Base-by-base conservation (phyloP, 2,113 vertebrate genomes). In the Phrynosoma blainvillii region DNA sequence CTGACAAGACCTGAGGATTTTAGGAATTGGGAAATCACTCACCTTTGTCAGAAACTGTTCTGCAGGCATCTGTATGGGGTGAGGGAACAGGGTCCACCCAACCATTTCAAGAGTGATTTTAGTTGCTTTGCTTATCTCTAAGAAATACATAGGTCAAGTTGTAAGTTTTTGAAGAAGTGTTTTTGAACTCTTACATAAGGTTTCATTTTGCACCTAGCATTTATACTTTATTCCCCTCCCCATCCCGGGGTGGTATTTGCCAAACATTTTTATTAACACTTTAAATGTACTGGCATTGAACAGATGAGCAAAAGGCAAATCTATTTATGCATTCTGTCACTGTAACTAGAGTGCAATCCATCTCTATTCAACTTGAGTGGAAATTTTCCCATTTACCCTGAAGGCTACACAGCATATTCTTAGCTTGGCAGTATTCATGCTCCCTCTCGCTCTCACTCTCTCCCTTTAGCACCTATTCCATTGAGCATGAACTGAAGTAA, bases 251-350 rank as follows among this genome's bases (percentile, higher is more conserved):
- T 27, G 59, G 14, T 27, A 80, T 80, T 80, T n/a, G 32, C 54
- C 32, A 52, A 80, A 80, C 54, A 18, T 59, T 18, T 80, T 80
- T 59, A 62, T 80, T 80, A 80, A 59, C 79, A 36, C 32, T n/a
- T 62, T 80, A 62, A 80, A 62, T 80, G n/a, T 21, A 62, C 79
- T 36, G n/a, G 16, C 18, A 32, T 32, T 23, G 47, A 80, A 32
- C 79, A 59, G 18, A 59, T 80, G 56, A 80, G 54, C 79, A 80
- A 80, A 79, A 80, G 79, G 18, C n/a, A 62, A 80, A 62, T 80
- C 54, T 80, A 23, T 80, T 80, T 80, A 59, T 79, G 54, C n/a
- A 20, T 54, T 79, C 78, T 32, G 54, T 59, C n/a, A 52, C 21
- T 80, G n/a, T 62, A 62, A 80, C 8, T 59, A 21, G 54, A 62